Evolutionary conservation across 1,140 invertebrate species (phyloP), one percentile per base, ranked within the genome.

Genomic region (Drosophila oshimai): DNA sequence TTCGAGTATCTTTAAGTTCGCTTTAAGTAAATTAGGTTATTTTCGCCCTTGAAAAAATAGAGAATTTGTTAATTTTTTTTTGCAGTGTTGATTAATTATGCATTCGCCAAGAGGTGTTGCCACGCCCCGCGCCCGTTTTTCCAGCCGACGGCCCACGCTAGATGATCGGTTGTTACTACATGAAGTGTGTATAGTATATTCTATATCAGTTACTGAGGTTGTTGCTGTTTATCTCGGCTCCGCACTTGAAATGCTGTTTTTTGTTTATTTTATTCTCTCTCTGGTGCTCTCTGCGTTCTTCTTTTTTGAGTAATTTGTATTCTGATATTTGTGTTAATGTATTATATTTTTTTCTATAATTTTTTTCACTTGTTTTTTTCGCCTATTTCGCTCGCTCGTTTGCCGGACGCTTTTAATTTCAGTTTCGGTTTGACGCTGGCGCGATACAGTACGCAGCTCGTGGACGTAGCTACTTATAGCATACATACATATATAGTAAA

Each of bases 351-450:
- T 74, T 37, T 54, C 37, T 57, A 60, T 69, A 53, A 55, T 57
- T 33, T 80, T 41, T 44, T n/a, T 42, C 20, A 31, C 49, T 64
- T 71, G 45, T 58, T 80, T 61, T 58, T 80, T 61, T 58, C 15
- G 69, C 47, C 47, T 58, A 53, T 71, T 57, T 41, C 50, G 60
- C 34, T 41, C 33, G 50, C 49, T 44, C 22, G 47, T 47, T 58
- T 10, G 64, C 51, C 12, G 18, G 34, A 54, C 65, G 49, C 64
- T 69, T 65, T 70, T 61, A 75, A 62, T 73, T 86, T 84, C 74
- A 88, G 78, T 89, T 86, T 89, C 79, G 70, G 84, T 74, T 89
- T 50, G 53, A 58, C 46, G 65, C 62, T 86, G 75, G 47, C 44
- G 42, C 75, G 69, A 55, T 74, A 68, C 79, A 71, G 84, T 80